Percentiles rank a stretch among this genome's conserved stretches.
These are phyloP conservation scores for Anthophora plumipes DNA, from an alignment of 2,888 invertebrate genomes.

Conservation along the genomic window DNA sequence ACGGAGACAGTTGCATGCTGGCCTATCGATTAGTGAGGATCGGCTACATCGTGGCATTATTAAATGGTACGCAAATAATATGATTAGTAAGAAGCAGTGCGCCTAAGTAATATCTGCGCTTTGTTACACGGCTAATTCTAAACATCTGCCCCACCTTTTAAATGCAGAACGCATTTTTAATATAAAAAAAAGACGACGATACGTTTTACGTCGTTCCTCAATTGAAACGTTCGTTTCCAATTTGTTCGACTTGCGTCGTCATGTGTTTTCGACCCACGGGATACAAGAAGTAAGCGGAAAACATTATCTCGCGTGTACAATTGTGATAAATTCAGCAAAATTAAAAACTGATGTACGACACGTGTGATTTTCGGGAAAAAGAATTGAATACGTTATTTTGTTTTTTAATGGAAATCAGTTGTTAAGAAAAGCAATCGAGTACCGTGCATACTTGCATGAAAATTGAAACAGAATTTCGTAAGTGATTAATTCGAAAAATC, in stretches of 20 bases:
- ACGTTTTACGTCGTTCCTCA: conserved; percentile 6
- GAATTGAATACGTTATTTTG: background rate
- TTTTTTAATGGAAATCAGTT: background rate
- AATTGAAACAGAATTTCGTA: background rate
- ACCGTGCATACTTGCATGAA: conserved; percentile 26
- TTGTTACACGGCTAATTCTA: conserved; percentile 53
- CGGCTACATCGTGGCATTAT: conserved; percentile 61
- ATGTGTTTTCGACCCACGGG: background rate
- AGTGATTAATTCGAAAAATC: background rate
- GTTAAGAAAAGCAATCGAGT: conserved; percentile 13
- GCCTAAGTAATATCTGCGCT: conserved; percentile 66
- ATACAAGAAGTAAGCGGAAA: background rate
- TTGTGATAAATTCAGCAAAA: background rate
- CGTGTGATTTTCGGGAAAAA: background rate
- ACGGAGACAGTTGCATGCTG: conserved; percentile 66
- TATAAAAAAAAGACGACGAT: background rate
- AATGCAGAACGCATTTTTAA: conserved; percentile 64
- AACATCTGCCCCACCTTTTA: conserved; percentile 63
- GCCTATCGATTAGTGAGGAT: conserved; percentile 29
- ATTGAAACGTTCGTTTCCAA: conserved; percentile 6
- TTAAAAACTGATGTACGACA: background rate
- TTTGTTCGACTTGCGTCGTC: background rate
- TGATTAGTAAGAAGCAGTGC: conserved; percentile 77
- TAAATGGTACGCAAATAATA: conserved; percentile 72
- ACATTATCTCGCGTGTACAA: background rate